Conservation (phyloP, 2,888 invertebrate species). For the Synanthedon myopaeformis region DNA sequence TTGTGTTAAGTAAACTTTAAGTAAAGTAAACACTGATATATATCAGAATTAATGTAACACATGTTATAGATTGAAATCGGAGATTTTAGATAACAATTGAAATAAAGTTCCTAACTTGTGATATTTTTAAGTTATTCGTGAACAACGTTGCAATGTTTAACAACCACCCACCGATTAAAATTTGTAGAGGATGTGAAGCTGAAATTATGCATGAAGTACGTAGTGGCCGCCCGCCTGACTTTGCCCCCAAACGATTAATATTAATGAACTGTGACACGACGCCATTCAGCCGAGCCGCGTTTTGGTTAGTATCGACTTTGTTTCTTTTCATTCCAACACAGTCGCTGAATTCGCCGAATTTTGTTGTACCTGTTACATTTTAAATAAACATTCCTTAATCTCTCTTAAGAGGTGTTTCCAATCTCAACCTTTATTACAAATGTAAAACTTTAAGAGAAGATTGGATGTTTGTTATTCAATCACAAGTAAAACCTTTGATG, state of each 20-base stretch:
- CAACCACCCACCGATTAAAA: conserved; percentile 52
- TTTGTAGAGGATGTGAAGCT: conserved; percentile 40
- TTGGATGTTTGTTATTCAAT: too few relatives aligned
- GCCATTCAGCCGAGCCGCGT: conserved; percentile 33
- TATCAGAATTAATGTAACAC: too few relatives aligned
- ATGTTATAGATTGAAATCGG: too few relatives aligned
- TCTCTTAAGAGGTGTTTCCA: neutral
- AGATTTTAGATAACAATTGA: neutral
- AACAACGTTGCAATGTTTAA: conserved; percentile 34
- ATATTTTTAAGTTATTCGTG: conserved; percentile 16
- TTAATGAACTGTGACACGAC: conserved; percentile 64
- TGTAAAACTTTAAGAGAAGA: too few relatives aligned
- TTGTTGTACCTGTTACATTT: neutral
- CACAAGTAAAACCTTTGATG: too few relatives aligned
- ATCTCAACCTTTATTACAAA: neutral
- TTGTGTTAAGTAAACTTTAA: too few relatives aligned
- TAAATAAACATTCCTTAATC: neutral
- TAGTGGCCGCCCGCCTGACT: conserved; percentile 39
- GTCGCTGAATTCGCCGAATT: conserved; percentile 34
- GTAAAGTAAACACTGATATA: too few relatives aligned
- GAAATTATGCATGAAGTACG: conserved; percentile 61
- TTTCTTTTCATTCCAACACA: conserved; percentile 56
- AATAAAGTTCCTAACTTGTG: neutral
- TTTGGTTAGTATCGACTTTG: conserved; percentile 20
- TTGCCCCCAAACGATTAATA: conserved; percentile 51